Evolutionary conservation across 2,113 vertebrate species (phyloP).

Genomic region (Spermophilus dauricus): DNA sequence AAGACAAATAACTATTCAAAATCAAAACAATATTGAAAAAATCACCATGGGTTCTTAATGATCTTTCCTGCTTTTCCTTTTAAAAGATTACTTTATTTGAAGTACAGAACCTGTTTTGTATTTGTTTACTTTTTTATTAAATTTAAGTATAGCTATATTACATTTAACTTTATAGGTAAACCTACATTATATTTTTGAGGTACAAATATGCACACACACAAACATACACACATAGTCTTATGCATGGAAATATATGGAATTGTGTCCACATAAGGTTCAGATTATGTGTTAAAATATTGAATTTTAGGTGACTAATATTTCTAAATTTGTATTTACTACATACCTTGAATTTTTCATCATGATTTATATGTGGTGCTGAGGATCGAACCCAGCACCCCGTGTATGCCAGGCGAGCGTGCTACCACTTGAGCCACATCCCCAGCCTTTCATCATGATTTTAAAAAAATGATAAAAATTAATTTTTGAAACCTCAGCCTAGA

Average conservation of each 20-base stretch:
- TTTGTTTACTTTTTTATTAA: constrained; percentile 41
- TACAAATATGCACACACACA: too few relatives aligned
- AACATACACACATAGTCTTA: not conserved
- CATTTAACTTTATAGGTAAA: constrained; percentile 48
- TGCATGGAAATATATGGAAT: constrained; percentile 5
- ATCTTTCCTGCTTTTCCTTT: not conserved
- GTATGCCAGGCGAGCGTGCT: too few relatives aligned
- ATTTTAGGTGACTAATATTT: not conserved
- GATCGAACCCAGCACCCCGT: too few relatives aligned
- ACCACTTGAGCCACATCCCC: too few relatives aligned
- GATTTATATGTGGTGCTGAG: too few relatives aligned
- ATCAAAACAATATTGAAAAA: constrained; percentile 1
- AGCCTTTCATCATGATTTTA: not conserved
- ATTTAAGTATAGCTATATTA: constrained; percentile 17
- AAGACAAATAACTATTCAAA: constrained; percentile 29
- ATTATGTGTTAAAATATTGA: not conserved
- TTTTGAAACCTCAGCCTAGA: not conserved
- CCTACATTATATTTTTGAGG: not conserved
- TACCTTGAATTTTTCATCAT: constrained; percentile 2
- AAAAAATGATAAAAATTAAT: not conserved
- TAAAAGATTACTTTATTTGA: not conserved
- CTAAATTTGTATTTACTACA: not conserved
- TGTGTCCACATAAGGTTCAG: not conserved
- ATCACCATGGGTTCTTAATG: not conserved
- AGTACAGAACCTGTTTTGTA: not conserved